These are phyloP conservation scores for Anastatus disparis DNA, from an alignment of 1,140 invertebrate genomes.

Conservation along the genomic window DNA sequence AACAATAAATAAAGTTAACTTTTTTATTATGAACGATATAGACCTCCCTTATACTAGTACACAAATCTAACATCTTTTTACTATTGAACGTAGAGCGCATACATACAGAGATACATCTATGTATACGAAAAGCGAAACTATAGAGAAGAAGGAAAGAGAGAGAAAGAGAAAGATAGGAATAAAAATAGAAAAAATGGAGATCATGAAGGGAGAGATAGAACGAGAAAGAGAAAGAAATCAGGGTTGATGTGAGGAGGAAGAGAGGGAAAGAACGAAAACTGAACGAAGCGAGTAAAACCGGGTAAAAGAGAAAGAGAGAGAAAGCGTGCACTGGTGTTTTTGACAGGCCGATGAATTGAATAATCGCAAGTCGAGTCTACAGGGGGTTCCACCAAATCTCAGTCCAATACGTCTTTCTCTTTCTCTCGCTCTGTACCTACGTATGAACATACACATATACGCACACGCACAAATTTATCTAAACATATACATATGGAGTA, in stretches of 20 bases:
- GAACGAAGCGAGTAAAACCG: no score
- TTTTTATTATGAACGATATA: no score
- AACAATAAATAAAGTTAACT: no score
- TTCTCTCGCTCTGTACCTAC: no score
- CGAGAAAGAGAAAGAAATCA: conserved; percentile 31
- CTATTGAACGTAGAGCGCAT: no score
- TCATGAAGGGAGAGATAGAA: not conserved
- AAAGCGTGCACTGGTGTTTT: conserved; percentile 67
- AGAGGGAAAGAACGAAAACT: conserved; percentile 54
- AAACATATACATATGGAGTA: not conserved
- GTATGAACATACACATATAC: not conserved
- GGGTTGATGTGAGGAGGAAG: conserved; percentile 42
- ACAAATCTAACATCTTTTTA: no score
- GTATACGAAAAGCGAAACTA: not conserved
- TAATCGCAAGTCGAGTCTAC: conserved; percentile 69
- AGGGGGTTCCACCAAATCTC: conserved; percentile 65
- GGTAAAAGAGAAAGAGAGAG: conserved; percentile 58
- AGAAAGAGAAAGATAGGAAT: conserved; percentile 5
- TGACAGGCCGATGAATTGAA: conserved; percentile 70
- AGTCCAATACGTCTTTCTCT: conserved; percentile 63
- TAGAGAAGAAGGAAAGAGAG: not conserved
- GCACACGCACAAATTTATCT: conserved; percentile 4
- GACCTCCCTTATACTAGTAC: no score
- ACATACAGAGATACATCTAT: no score
- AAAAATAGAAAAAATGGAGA: conserved; percentile 11